These are phyloP conservation scores for Lithophane socia DNA, from an alignment of 2,888 invertebrate species.

Conservation along the genomic window DNA sequence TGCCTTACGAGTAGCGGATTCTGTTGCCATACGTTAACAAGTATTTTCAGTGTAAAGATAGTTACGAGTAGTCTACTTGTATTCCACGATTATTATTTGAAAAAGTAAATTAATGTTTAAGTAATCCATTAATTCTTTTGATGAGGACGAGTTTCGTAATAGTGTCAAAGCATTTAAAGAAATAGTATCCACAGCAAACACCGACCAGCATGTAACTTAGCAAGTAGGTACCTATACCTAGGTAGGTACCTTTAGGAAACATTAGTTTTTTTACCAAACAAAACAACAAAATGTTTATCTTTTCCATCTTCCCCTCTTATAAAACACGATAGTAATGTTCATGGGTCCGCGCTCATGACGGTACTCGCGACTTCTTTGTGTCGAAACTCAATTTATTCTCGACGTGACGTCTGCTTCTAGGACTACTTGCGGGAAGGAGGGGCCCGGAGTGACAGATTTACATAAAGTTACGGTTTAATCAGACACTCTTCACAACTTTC, in stretches of 20 bases:
- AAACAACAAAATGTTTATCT: neutral
- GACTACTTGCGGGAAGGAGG: neutral
- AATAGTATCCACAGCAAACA: neutral
- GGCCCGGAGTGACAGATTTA: neutral
- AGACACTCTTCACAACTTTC: neutral
- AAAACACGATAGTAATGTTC: conserved; percentile 20
- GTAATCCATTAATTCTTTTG: neutral
- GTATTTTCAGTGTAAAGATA: neutral
- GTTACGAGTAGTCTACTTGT: neutral
- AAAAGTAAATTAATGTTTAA: neutral
- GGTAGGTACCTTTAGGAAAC: no score
- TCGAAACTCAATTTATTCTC: conserved; percentile 32
- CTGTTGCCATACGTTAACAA: neutral
- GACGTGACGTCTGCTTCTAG: conserved; percentile 1
- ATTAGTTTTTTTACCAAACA: neutral
- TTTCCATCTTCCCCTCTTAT: neutral
- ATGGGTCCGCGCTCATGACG: conserved; percentile 7
- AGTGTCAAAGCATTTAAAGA: neutral
- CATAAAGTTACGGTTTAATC: conserved; percentile 35
- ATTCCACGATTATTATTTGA: neutral
- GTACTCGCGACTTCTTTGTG: conserved; percentile 13
- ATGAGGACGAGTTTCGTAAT: neutral
- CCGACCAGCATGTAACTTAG: neutral
- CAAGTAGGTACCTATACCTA: neutral
- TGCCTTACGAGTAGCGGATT: neutral